A percentile compares a stretch with the other conserved stretches of the same genome.
Conservation (phyloP, 2,797 vertebrate species). For the Rhynchonycteris naso region DNA sequence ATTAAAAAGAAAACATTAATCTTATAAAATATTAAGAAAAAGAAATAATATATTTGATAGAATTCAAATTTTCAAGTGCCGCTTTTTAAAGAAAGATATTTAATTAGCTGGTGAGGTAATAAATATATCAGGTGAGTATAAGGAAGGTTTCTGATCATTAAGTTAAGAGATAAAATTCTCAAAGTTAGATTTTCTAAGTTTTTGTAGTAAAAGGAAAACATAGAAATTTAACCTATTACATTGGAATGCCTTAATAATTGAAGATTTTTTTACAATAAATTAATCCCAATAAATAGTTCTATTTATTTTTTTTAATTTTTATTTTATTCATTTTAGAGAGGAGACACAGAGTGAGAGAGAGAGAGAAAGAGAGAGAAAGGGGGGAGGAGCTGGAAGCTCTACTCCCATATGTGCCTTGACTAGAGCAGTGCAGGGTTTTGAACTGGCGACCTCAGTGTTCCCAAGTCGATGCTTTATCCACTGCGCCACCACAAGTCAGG, state of each 20-base stretch:
- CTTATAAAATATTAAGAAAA: conserved; percentile 1
- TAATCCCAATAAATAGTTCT: conserved; percentile 28
- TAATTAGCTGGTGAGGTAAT: not conserved
- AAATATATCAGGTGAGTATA: not conserved
- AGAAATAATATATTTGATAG: not conserved
- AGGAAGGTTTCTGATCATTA: not conserved
- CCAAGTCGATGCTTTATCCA: too few species aligned
- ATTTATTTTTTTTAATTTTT: too few species aligned
- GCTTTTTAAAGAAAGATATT: not conserved
- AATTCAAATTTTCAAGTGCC: not conserved
- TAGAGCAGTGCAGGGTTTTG: too few species aligned
- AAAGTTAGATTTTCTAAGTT: not conserved
- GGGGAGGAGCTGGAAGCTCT: too few species aligned
- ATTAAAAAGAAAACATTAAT: not conserved
- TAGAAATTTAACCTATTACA: not conserved
- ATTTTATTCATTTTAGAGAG: too few species aligned
- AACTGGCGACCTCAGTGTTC: too few species aligned
- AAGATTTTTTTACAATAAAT: conserved; percentile 24
- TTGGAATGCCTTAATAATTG: not conserved
- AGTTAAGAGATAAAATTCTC: not conserved
- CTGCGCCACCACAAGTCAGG: too few species aligned
- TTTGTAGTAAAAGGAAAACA: not conserved
- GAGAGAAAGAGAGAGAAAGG: too few species aligned
- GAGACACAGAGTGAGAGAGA: too few species aligned
- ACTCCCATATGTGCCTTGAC: too few species aligned